These are phyloP conservation scores for Lophura nycthemera DNA, from an alignment of 2,113 vertebrate species.

Conservation along the genomic window DNA sequence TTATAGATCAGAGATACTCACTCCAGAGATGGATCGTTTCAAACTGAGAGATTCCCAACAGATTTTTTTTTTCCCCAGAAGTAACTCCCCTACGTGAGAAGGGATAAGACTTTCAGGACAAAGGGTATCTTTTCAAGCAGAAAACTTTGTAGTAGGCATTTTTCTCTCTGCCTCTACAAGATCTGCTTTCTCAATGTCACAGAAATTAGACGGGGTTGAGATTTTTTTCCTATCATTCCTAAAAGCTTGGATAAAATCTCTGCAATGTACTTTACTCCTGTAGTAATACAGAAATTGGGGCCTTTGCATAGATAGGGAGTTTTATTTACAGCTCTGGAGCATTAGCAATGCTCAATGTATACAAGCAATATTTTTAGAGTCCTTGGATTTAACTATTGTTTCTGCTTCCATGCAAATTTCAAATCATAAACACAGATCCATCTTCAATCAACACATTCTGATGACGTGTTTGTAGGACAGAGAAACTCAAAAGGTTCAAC, in stretches of 20 bases:
- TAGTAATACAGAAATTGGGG: constrained; percentile 8
- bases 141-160: fast-evolving
- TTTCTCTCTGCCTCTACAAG: background rate
- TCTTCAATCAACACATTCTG: background rate
- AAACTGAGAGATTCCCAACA: background rate
- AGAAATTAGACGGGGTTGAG: background rate
- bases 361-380: background rate
- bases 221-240: background rate
- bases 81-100: background rate
- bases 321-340: background rate
- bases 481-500: background rate
- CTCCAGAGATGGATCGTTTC: background rate
- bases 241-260: background rate
- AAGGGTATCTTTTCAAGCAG: background rate
- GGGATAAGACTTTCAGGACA: background rate
- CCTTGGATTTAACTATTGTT: background rate
- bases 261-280: background rate
- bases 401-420: background rate
- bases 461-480: background rate
- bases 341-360: background rate
- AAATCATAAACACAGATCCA: background rate
- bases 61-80: background rate
- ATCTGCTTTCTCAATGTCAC: background rate
- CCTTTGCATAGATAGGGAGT: background rate
- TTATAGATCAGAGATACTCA: background rate